These are phyloP conservation scores for Blastobasis adustella DNA, from an alignment of 2,888 invertebrate genomes.

Conservation along the genomic window DNA sequence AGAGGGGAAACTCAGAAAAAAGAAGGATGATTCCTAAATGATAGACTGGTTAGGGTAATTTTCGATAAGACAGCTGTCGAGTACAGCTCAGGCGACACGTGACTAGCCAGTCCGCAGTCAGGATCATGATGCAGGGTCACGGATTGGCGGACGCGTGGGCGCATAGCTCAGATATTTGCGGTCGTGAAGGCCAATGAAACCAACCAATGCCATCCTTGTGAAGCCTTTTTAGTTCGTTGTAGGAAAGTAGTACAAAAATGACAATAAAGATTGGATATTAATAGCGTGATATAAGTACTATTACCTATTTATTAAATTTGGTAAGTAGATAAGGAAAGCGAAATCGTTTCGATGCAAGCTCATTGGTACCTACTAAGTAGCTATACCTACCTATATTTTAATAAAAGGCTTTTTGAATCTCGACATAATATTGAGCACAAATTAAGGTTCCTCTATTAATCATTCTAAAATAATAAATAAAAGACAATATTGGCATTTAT, in stretches of 20 bases:
- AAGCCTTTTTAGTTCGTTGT: slow-evolving; percentile 28
- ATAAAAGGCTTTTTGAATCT: slow-evolving; percentile 22
- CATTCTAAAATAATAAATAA: slow-evolving; percentile 22
- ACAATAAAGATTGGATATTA: slow-evolving; percentile 34
- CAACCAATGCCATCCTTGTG: slow-evolving; percentile 30
- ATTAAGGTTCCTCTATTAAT: background rate
- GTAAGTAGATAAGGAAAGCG: background rate
- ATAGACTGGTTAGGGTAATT: slow-evolving; percentile 1
- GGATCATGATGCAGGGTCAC: background rate
- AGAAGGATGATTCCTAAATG: slow-evolving; percentile 81
- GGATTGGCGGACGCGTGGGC: background rate
- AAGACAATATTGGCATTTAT: slow-evolving; percentile 22
- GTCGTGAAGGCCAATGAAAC: too few relatives aligned
- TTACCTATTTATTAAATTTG: slow-evolving; percentile 11
- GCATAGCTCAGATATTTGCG: slow-evolving; percentile 1
- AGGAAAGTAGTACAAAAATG: slow-evolving; percentile 50
- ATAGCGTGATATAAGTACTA: background rate
- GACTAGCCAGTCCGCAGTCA: background rate
- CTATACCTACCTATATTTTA: background rate
- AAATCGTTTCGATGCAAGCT: background rate
- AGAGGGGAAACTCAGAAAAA: slow-evolving; percentile 90
- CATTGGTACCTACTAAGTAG: background rate
- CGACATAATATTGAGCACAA: slow-evolving; percentile 14
- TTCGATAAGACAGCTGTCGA: background rate
- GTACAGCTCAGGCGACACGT: background rate